These are phyloP conservation scores for Diplogasteroides magnus DNA, from an alignment of 1,140 invertebrate genomes.

Conservation along the genomic window DNA sequence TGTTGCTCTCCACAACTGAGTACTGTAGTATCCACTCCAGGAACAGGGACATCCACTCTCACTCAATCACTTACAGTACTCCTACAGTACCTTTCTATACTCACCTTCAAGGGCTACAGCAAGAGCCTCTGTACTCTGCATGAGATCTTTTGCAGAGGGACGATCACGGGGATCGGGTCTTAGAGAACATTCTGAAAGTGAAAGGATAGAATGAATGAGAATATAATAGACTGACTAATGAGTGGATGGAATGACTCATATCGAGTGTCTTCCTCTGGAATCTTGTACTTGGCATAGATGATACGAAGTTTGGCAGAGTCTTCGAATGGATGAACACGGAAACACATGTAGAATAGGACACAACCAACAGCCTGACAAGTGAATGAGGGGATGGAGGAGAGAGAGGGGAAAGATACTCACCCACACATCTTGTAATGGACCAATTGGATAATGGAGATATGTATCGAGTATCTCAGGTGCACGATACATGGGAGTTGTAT, in stretches of 20 bases:
- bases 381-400: neutral
- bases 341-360: slow-evolving; percentile 84
- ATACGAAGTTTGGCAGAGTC: slow-evolving; percentile 89
- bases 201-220: neutral
- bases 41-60: slow-evolving; percentile 18
- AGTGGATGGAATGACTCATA: slow-evolving; percentile 81
- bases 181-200: slow-evolving; percentile 69
- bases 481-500: slow-evolving; percentile 68
- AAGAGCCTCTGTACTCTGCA: slow-evolving; percentile 79
- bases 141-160: slow-evolving; percentile 69
- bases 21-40: slow-evolving; percentile 7
- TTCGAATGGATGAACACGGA: slow-evolving; percentile 90
- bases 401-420: slow-evolving; percentile 48
- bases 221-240: slow-evolving; percentile 70
- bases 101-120: slow-evolving; percentile 59
- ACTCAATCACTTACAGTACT: slow-evolving; percentile 2
- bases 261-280: slow-evolving; percentile 73
- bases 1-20: neutral
- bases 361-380: slow-evolving; percentile 76
- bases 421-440: slow-evolving; percentile 82
- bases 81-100: neutral
- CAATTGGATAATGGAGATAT: slow-evolving; percentile 90
- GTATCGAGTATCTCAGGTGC: slow-evolving; percentile 94
- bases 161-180: slow-evolving; percentile 72
- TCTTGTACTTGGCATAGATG: slow-evolving; percentile 86